Base-by-base conservation (phyloP, 2,888 invertebrate genomes). In the Dendrolimus pini region DNA sequence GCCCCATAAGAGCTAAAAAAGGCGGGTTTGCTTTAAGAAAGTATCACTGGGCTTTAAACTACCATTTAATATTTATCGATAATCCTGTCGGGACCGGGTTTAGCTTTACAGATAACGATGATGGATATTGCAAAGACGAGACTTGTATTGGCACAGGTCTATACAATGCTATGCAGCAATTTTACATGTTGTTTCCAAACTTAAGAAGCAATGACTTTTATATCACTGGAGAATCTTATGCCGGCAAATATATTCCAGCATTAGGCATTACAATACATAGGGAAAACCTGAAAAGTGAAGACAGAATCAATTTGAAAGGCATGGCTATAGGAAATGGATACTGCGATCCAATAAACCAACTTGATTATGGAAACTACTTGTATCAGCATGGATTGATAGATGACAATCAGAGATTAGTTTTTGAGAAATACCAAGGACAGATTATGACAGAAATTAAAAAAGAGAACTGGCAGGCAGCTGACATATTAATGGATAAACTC, bases 21-120 rank as follows among this genome's bases (percentile, higher is more conserved):
- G 70, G 77, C 30, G 82, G 84, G 1, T 83, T 89, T 56, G 64
- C 71, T 3, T 10, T 74, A 7, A 73, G 93, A 60, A 82, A 92
- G 59, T 83, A 92, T 61, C 87, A 93, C 41, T 94, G 94, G 94
- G 92, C 92, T 41, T 70, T 89, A 7, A 85, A 92, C 30, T 87
- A 92, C 68, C 92, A 93, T 63, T 74, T 94, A 55, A 81, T 94
- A 52, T 94, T 92, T 71, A 92, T 94, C 60, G 94, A 94, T 66
- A 94, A 93, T 64, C 94, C 94, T 3, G 94, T 93, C 1, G 93
- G 93, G 1, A 82, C 88, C 54, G 94, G 94, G 1, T 94, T 93
- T 70, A 94, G 94, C 72, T 94, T 92, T 70, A 93, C 94, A 1
- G 75, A 89, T 0, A 70, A 80, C 55, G 80, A 90, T 0, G 69